A percentile compares a stretch with the other conserved stretches of the same genome.
Conservation (phyloP, 64 coral and sea anemone genomes). For the Pachyseris speciosa region DNA sequence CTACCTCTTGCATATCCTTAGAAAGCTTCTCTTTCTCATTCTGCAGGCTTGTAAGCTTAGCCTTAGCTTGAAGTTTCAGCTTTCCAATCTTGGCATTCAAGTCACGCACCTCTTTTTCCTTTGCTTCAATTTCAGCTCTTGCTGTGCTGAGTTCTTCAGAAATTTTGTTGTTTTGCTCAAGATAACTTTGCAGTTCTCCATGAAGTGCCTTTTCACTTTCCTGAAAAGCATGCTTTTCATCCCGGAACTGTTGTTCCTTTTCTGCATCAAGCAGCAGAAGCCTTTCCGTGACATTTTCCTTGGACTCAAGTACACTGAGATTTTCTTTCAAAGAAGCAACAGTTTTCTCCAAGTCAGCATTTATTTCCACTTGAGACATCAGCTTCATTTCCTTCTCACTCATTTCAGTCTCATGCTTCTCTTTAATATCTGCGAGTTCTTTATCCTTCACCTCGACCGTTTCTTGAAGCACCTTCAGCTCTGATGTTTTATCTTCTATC, state of each 20-base stretch:
- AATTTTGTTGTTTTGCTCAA: constrained; percentile 27
- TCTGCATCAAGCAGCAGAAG: constrained; percentile 69
- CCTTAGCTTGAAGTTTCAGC: constrained; percentile 74
- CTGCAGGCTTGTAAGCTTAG: constrained; percentile 71
- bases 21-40: constrained; percentile 77
- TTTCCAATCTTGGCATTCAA: constrained; percentile 71
- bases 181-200: constrained; percentile 39
- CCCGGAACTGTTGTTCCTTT: constrained; percentile 67
- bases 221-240: constrained; percentile 63
- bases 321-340: constrained; percentile 44
- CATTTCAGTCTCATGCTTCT: constrained; percentile 56
- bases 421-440: constrained; percentile 39
- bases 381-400: constrained; percentile 52
- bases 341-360: constrained; percentile 17
- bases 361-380: background rate
- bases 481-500: background rate
- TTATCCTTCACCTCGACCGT: constrained; percentile 7
- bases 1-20: constrained; percentile 68
- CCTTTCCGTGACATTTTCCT: constrained; percentile 41
- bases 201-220: constrained; percentile 41
- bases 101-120: constrained; percentile 58
- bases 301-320: constrained; percentile 32
- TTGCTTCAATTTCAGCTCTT: constrained; percentile 52
- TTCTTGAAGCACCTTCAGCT: constrained; percentile 1
- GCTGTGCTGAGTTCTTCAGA: constrained; percentile 39